These are phyloP conservation scores for Phorcus lineatus DNA, from an alignment of 2,888 invertebrate genomes.

Conservation along the genomic window DNA sequence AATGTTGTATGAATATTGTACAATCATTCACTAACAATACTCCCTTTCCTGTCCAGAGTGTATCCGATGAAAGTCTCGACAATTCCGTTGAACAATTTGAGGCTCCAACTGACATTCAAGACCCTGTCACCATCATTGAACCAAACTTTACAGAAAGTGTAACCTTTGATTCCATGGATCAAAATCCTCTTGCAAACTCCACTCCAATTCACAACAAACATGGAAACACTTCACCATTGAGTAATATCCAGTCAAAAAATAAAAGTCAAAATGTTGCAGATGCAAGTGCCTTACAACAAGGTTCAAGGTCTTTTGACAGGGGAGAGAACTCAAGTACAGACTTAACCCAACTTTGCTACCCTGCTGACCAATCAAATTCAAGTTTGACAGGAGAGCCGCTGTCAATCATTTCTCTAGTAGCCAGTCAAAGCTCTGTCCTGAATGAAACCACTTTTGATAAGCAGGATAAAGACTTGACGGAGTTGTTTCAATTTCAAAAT, in stretches of 20 bases:
- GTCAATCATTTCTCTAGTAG: neutral
- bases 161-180: neutral
- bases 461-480: neutral
- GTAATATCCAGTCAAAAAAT: neutral
- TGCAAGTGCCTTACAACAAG: neutral
- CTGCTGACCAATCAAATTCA: neutral
- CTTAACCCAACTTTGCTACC: neutral
- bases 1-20: too few species aligned
- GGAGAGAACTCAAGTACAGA: neutral
- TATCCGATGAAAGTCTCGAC: neutral
- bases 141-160: neutral
- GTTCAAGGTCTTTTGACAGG: neutral
- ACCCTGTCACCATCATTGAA: neutral
- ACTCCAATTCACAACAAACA: neutral
- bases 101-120: neutral
- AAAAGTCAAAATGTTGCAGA: too few species aligned
- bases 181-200: neutral
- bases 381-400: neutral
- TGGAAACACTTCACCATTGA: neutral
- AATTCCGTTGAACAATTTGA: neutral
- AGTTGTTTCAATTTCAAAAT: neutral
- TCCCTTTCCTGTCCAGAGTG: neutral
- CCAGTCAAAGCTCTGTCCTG: neutral
- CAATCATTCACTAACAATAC: too few species aligned
- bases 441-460: neutral